Evolutionary conservation across 2,888 invertebrate species (phyloP).

Genomic region (Isotomurus palustris): DNA sequence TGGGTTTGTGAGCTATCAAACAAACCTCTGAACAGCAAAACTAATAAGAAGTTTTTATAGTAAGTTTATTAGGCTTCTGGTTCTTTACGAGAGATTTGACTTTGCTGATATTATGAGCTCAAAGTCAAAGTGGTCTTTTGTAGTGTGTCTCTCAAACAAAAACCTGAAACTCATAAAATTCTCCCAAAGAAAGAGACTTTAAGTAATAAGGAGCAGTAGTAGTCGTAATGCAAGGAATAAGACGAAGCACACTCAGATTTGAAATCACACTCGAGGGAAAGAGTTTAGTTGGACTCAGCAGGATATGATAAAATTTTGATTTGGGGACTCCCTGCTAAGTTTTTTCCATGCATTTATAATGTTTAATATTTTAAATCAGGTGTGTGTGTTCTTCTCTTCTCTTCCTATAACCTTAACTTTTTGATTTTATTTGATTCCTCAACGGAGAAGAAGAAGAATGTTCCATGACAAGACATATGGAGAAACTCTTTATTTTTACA

Average conservation of each 20-base stretch:
- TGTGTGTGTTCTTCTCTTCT: slow-evolving; percentile 22
- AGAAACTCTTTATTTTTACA: too few species aligned
- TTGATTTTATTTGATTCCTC: slow-evolving; percentile 28
- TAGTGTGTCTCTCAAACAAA: too few species aligned
- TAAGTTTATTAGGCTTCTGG: too few species aligned
- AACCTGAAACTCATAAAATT: too few species aligned
- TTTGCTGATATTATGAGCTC: too few species aligned
- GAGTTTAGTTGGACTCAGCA: slow-evolving; percentile 38
- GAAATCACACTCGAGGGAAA: not conserved
- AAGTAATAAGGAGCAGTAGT: not conserved
- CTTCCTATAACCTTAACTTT: not conserved
- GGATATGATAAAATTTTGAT: slow-evolving; percentile 45
- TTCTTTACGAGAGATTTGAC: too few species aligned
- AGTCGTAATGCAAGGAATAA: not conserved
- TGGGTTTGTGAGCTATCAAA: too few species aligned
- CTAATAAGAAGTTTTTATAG: too few species aligned
- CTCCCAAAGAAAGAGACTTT: not conserved
- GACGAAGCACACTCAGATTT: not conserved
- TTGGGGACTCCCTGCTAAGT: slow-evolving; percentile 46
- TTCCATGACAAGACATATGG: too few species aligned
- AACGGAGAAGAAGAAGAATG: not conserved
- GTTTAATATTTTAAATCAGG: slow-evolving; percentile 40
- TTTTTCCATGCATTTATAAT: slow-evolving; percentile 47
- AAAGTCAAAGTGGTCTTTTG: too few species aligned
- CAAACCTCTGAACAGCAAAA: too few species aligned